Percentiles rank a stretch among this genome's conserved stretches.
These are phyloP conservation scores for Drosophila virilis DNA, from an alignment of 1,140 invertebrate genomes.

Conservation along the genomic window DNA sequence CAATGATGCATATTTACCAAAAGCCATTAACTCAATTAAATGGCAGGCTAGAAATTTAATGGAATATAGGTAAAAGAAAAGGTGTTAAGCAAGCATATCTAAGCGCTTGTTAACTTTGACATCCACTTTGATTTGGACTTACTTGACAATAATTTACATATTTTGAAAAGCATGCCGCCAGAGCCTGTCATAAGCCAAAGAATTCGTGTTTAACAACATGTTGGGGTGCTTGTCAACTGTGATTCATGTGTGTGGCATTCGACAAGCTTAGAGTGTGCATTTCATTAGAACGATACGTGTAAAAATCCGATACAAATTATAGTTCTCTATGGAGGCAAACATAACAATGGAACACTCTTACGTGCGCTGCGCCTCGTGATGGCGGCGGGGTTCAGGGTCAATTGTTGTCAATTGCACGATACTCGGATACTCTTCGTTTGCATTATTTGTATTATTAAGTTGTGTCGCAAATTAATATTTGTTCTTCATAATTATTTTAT, in stretches of 20 bases:
- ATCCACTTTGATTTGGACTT: neutral
- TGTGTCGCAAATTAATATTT: constrained; percentile 69
- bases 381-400: constrained; percentile 69
- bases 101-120: neutral
- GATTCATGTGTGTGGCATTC: neutral
- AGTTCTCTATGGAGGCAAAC: constrained; percentile 33
- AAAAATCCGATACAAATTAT: constrained; percentile 71
- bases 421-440: constrained; percentile 32
- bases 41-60: too few relatives aligned
- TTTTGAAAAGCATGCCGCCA: neutral
- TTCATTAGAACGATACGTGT: constrained; percentile 71
- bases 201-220: neutral
- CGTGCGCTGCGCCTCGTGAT: constrained; percentile 36
- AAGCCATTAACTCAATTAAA: too few relatives aligned
- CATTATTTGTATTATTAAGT: constrained; percentile 75
- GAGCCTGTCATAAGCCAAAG: neutral
- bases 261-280: neutral
- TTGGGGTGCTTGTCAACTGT: neutral
- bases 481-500: constrained; percentile 79
- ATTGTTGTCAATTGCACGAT: constrained; percentile 67
- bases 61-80: too few relatives aligned
- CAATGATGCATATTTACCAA: too few relatives aligned
- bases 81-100: too few relatives aligned
- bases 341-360: constrained; percentile 68
- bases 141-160: neutral